These are phyloP conservation scores for Momotus momota DNA, from an alignment of 2,797 vertebrate genomes.

Conservation along the genomic window DNA sequence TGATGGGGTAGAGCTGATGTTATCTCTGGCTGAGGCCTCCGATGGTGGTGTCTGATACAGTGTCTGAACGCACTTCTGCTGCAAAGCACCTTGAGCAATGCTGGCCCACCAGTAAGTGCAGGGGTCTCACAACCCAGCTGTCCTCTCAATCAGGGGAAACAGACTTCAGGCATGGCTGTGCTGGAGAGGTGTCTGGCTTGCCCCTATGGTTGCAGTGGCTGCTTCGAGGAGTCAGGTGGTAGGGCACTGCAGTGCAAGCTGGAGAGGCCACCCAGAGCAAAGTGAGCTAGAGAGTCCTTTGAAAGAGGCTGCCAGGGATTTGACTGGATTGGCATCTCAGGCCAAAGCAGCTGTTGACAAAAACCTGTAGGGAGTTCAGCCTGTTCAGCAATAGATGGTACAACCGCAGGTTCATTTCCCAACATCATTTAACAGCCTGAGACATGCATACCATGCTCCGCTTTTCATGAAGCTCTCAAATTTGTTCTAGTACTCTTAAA, in stretches of 20 bases:
- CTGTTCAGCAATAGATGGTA: not conserved
- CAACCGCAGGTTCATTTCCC: not conserved
- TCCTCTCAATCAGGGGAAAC: not conserved
- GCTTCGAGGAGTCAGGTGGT: not conserved
- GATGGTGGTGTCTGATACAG: not conserved
- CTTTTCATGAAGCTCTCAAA: not conserved
- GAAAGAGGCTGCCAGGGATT: not conserved
- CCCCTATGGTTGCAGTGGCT: not conserved
- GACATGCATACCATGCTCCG: fast-evolving
- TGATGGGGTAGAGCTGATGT: not conserved
- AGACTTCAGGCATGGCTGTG: not conserved
- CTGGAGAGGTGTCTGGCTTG: not conserved
- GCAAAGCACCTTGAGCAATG: not conserved
- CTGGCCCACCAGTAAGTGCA: not conserved
- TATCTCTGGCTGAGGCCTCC: not conserved
- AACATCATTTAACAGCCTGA: not conserved
- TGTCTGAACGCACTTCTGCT: not conserved
- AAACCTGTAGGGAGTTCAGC: not conserved
- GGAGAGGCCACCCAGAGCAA: not conserved
- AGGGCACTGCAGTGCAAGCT: not conserved
- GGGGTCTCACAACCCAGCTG: fast-evolving
- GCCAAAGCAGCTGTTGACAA: not conserved
- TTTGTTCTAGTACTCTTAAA: not conserved
- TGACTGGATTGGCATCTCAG: not conserved
- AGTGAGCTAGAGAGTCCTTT: not conserved